phyloP scores from a whole-genome alignment of 2,888 invertebrate genomes.

The Agonopterix arenella region DNA sequence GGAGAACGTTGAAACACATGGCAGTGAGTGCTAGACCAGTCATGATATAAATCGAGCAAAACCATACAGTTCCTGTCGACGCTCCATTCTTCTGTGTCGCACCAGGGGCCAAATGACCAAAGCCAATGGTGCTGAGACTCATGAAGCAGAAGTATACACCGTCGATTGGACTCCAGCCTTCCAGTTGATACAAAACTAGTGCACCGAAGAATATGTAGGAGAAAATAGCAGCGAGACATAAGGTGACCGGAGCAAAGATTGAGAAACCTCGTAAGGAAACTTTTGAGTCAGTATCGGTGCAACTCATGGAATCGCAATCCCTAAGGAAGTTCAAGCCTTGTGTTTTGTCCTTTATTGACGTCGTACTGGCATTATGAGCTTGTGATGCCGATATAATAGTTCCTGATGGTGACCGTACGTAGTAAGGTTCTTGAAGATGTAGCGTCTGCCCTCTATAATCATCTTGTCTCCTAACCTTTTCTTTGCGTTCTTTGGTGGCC shows the following conservation, averaged over 20 bases:
- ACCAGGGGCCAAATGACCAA: conserved; percentile 90
- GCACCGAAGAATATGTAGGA: conserved; percentile 95
- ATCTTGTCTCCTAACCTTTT: conserved; percentile 85
- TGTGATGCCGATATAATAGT: conserved; percentile 73
- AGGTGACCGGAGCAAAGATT: conserved; percentile 91
- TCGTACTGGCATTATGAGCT: conserved; percentile 60
- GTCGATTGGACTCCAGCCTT: conserved; percentile 95
- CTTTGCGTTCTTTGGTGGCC: conserved; percentile 87
- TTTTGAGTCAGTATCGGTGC: conserved; percentile 82
- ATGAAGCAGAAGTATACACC: conserved; percentile 97
- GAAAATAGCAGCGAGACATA: conserved; percentile 93
- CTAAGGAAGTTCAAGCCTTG: conserved; percentile 62
- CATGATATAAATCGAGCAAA: conserved; percentile 93
- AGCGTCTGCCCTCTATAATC: conserved; percentile 78
- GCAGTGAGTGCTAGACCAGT: conserved; percentile 92
- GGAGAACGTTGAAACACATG: conserved; percentile 93
- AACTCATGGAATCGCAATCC: conserved; percentile 76
- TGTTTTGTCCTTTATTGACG: conserved; percentile 63
- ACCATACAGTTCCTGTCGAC: conserved; percentile 86
- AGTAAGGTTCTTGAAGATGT: conserved; percentile 83
- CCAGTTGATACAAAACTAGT: conserved; percentile 90
- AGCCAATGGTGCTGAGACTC: conserved; percentile 95
- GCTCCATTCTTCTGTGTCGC: conserved; percentile 67
- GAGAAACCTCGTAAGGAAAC: conserved; percentile 83
- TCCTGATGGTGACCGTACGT: conserved; percentile 76